Evolutionary conservation across 2,113 vertebrate species (phyloP).

Genomic region (Chaetops frenatus): DNA sequence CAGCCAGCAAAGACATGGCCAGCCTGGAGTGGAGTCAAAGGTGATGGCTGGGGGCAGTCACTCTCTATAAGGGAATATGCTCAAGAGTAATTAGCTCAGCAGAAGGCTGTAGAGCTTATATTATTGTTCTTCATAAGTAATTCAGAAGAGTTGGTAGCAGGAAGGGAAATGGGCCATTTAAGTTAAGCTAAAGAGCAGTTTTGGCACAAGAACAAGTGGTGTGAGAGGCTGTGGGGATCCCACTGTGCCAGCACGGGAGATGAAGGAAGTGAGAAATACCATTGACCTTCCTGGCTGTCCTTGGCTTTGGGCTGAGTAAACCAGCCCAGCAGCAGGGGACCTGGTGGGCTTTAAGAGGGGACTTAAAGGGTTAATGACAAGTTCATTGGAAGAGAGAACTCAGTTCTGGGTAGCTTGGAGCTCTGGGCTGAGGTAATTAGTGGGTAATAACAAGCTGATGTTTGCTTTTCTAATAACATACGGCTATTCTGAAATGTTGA

Average conservation of each 20-base stretch:
- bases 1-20: not conserved
- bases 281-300: not conserved
- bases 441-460: not conserved
- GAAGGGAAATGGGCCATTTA: conserved; percentile 22
- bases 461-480: not conserved
- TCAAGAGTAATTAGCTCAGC: conserved; percentile 18
- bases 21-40: not conserved
- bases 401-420: not conserved
- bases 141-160: conserved; percentile 27
- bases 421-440: not conserved
- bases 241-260: not conserved
- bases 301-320: not conserved
- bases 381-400: not conserved
- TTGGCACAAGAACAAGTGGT: not conserved
- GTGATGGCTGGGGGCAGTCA: not conserved
- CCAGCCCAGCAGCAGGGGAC: not conserved
- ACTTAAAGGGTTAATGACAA: not conserved
- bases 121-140: conserved; percentile 26
- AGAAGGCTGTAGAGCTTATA: not conserved
- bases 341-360: not conserved
- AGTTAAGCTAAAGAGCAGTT: conserved; percentile 41
- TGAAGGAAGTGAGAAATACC: not conserved
- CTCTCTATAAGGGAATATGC: not conserved
- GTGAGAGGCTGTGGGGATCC: not conserved
- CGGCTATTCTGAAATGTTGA: not conserved